A percentile compares a stretch with the other conserved stretches of the same genome.
These are phyloP conservation scores for Holothuria glaberrima DNA, from an alignment of 35 echinoderm and acorn worm genomes.

Conservation along the genomic window DNA sequence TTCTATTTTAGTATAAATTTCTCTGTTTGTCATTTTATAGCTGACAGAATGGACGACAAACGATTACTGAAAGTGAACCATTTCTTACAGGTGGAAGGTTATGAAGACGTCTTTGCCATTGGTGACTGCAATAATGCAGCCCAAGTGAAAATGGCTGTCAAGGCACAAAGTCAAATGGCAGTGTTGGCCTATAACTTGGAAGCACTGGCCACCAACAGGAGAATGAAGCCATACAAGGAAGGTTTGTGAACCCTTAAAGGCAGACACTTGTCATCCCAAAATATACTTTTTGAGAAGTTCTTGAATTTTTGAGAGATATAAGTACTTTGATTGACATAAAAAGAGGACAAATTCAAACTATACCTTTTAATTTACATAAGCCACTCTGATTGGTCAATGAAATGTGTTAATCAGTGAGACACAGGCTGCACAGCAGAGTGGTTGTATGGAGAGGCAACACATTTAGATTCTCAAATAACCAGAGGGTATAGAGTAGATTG, in stretches of 20 bases:
- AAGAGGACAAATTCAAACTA: too few relatives aligned
- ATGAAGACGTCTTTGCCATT: conserved; percentile 40
- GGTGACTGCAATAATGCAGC: conserved; percentile 60
- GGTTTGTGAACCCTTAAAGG: not conserved
- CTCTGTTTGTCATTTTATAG: not conserved
- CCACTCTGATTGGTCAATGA: too few relatives aligned
- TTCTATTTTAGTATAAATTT: not conserved
- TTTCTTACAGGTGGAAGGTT: conserved; percentile 48
- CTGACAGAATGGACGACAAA: conserved; percentile 34
- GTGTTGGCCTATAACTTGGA: conserved; percentile 38
- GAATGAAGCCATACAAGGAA: conserved; percentile 50
- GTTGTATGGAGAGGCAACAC: too few relatives aligned
- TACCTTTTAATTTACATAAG: too few relatives aligned
- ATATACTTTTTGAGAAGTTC: too few relatives aligned
- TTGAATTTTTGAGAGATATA: too few relatives aligned
- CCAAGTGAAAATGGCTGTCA: conserved; percentile 38
- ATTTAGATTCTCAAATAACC: too few relatives aligned
- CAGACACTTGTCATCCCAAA: too few relatives aligned
- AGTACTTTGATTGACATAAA: too few relatives aligned
- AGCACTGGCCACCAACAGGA: not conserved
- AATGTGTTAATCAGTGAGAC: too few relatives aligned
- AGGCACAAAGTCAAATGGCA: conserved; percentile 26
- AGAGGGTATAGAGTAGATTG: too few relatives aligned
- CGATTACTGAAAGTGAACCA: conserved; percentile 33
- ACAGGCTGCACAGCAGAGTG: too few relatives aligned